These are phyloP conservation scores for Eutrigla gurnardus DNA, from an alignment of 2,797 vertebrate species.

Conservation along the genomic window DNA sequence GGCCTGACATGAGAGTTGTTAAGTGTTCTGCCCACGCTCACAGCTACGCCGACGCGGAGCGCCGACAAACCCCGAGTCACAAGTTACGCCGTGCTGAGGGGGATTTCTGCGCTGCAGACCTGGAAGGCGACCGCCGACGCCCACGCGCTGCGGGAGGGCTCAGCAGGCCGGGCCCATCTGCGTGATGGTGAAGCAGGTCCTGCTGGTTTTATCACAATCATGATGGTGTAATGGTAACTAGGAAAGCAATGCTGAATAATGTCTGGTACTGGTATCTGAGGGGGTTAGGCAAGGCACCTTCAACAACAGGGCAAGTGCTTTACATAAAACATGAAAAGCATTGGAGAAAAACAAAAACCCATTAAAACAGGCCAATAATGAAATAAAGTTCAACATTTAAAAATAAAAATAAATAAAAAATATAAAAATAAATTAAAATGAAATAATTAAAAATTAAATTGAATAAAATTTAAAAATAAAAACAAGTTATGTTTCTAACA, in stretches of 20 bases:
- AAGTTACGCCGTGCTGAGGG: slow-evolving; percentile 63
- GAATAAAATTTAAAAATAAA: not conserved
- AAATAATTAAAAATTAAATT: too few relatives aligned
- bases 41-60: slow-evolving; percentile 18
- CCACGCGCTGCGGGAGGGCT: slow-evolving; percentile 19
- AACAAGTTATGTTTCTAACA: not conserved
- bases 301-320: too few relatives aligned
- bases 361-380: too few relatives aligned
- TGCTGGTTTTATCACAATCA: not conserved
- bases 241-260: not conserved
- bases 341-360: too few relatives aligned
- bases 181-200: not conserved
- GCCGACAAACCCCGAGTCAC: slow-evolving; percentile 61
- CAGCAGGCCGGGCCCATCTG: not conserved
- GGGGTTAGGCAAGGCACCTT: not conserved
- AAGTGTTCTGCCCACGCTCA: slow-evolving; percentile 61
- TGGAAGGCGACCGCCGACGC: slow-evolving; percentile 20
- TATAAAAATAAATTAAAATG: too few relatives aligned
- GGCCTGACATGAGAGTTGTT: slow-evolving; percentile 59
- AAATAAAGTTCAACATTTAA: too few relatives aligned
- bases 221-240: not conserved
- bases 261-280: not conserved
- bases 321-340: too few relatives aligned
- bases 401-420: too few relatives aligned
- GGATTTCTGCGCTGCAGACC: slow-evolving; percentile 59